Base-by-base conservation (phyloP, 1,140 invertebrate species). In the Solenopsis fugax region DNA sequence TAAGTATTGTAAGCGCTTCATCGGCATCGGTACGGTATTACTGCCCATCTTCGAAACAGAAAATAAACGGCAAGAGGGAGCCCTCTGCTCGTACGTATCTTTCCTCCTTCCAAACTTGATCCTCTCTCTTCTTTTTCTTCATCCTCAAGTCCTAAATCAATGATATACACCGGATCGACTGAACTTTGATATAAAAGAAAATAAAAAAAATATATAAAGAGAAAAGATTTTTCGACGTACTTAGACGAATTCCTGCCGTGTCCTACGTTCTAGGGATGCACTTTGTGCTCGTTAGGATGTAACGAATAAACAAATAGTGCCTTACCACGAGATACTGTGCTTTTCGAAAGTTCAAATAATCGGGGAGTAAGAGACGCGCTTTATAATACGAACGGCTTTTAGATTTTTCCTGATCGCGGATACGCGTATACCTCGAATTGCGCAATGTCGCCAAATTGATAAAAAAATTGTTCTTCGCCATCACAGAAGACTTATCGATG, bases 301-400 rank as follows among this genome's bases (percentile, higher is more conserved):
- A 80, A 85, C 9, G 21, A 77, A 65, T 85, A 58, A 85, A 54
- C 29, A 41, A 80, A 78, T 80, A 85, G 82, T 77, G 75, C 75
- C 82, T 85, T 78, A 76, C 58, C 58, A 52, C 10, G 73, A 78
- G 69, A 84, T 65, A 78, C 41, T 80, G 73, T 29, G 82, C 58
- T 85, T 85, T 85, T 64, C 12, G 21, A 69, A 85, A 52, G 58
- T 78, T 85, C 54, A 75, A 84, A 75, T 75, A 84, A 24, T 60
- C 29, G 50, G 78, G 37, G 34, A 69, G n/a, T 54, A 81, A 41
- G 37, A 34, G 45, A 60, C 10, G 21, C 65, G 80, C 29, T 82
- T 37, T 45, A 34, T 13, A 65, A 60, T n/a, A 48, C 24, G 24
- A 12, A 21, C 29, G 7, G 21, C 48, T 73, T 29, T 29, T 58